Conservation (phyloP, 2,797 vertebrate species). For the Vipera ursinii region DNA sequence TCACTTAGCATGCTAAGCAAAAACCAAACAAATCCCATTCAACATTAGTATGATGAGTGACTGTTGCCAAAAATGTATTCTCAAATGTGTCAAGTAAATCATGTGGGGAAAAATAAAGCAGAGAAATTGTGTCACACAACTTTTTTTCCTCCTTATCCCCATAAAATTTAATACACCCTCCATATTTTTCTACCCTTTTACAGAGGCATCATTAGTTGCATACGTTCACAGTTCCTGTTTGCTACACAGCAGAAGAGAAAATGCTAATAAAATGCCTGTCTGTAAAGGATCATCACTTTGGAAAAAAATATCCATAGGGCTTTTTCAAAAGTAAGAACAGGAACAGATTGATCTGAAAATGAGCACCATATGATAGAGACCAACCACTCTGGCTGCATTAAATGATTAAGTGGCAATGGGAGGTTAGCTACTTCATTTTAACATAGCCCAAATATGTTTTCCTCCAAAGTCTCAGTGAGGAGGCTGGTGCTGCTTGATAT, state of each 20-base stretch:
- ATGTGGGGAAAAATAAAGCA: not conserved
- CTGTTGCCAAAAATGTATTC: not conserved
- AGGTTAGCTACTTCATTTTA: not conserved
- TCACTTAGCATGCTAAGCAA: not conserved
- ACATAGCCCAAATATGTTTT: conserved; percentile 3
- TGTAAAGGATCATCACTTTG: not conserved
- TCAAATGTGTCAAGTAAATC: not conserved
- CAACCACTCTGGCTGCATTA: too few relatives aligned
- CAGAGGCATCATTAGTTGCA: not conserved
- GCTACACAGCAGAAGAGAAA: too few relatives aligned
- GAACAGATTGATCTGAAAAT: not conserved
- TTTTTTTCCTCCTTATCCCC: not conserved
- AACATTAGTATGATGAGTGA: not conserved
- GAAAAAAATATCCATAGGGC: not conserved
- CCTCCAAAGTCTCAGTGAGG: conserved; percentile 9
- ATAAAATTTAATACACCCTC: not conserved
- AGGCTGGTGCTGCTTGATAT: not conserved
- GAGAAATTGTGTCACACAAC: not conserved
- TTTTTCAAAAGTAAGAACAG: not conserved
- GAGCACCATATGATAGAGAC: not conserved
- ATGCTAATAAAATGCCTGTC: too few relatives aligned
- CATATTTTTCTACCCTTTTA: not conserved
- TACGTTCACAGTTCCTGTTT: not conserved
- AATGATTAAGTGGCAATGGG: not conserved
- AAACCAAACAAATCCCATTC: not conserved